Percentiles rank a stretch among this genome's conserved stretches.
Conservation (phyloP, 1,140 invertebrate species). For the Tetragnatha versicolor region DNA sequence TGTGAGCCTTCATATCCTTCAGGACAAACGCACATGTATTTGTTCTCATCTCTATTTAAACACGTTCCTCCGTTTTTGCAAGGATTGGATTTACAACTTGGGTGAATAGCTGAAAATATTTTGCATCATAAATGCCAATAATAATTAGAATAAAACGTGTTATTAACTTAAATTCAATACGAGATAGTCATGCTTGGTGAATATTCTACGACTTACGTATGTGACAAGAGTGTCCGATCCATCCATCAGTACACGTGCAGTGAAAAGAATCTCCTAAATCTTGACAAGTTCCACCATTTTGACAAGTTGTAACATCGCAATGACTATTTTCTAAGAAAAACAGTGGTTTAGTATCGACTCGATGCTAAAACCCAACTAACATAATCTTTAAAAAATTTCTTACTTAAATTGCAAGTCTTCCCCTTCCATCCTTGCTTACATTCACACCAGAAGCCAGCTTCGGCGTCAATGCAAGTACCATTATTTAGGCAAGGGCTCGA, state of each 20-base stretch:
- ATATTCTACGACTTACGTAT: constrained; percentile 63
- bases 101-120: constrained; percentile 28
- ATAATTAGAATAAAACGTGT: not conserved
- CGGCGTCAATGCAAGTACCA: constrained; percentile 87
- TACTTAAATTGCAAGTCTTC: constrained; percentile 48
- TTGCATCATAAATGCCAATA: not conserved
- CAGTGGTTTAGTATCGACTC: constrained; percentile 42
- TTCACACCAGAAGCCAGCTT: constrained; percentile 72
- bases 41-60: constrained; percentile 62
- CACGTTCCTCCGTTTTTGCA: constrained; percentile 94
- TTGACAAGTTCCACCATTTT: constrained; percentile 81
- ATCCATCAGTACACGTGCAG: constrained; percentile 75
- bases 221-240: constrained; percentile 84
- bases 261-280: constrained; percentile 84
- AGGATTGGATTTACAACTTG: constrained; percentile 63
- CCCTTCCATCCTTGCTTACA: constrained; percentile 58
- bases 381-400: not conserved
- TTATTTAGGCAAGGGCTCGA: constrained; percentile 92
- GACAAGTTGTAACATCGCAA: constrained; percentile 81
- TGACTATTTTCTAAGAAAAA: constrained; percentile 77
- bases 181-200: too few species aligned
- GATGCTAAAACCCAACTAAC: not conserved
- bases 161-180: not conserved
- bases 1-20: constrained; percentile 77
- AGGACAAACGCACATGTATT: constrained; percentile 73